phyloP scores from a whole-genome alignment of 92 coral and sea anemone genomes.

The Micromussa lordhowensis region DNA sequence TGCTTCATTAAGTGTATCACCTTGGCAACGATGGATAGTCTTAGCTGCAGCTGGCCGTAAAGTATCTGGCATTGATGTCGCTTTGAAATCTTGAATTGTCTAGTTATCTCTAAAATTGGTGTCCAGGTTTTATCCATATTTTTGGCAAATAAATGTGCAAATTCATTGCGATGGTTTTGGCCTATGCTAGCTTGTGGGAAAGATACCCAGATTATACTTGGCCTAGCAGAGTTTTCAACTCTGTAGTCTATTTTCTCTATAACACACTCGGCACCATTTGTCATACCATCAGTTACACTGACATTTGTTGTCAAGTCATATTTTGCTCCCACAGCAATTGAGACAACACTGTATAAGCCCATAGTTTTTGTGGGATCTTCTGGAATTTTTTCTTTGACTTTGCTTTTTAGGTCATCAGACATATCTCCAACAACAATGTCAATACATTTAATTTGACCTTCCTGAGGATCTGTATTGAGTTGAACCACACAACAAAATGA shows the following conservation, averaged over 20 bases:
- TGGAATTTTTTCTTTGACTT: too few relatives aligned
- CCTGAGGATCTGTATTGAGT: constrained; percentile 43
- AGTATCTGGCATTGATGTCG: too few relatives aligned
- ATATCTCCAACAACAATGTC: constrained; percentile 68
- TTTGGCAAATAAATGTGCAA: too few relatives aligned
- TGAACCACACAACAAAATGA: constrained; percentile 73
- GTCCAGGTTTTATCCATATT: too few relatives aligned
- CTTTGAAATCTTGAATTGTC: too few relatives aligned
- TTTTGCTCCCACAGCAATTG: constrained; percentile 51
- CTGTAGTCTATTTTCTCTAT: constrained; percentile 65
- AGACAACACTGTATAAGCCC: constrained; percentile 39
- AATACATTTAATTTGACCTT: constrained; percentile 46
- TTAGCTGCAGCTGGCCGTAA: too few relatives aligned
- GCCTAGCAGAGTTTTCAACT: constrained; percentile 50
- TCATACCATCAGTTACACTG: constrained; percentile 62
- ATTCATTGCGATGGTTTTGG: constrained; percentile 8
- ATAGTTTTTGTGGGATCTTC: constrained; percentile 63
- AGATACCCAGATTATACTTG: constrained; percentile 30
- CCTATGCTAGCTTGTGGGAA: constrained; percentile 33
- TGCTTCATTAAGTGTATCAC: too few relatives aligned
- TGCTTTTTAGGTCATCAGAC: too few relatives aligned
- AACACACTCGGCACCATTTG: background rate
- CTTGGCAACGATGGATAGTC: too few relatives aligned
- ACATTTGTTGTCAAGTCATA: constrained; percentile 68
- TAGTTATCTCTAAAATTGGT: too few relatives aligned